Evolutionary conservation across 37 sponge, comb jelly and placozoan genomes (phyloP).

Genomic region (Geodia barretti): DNA sequence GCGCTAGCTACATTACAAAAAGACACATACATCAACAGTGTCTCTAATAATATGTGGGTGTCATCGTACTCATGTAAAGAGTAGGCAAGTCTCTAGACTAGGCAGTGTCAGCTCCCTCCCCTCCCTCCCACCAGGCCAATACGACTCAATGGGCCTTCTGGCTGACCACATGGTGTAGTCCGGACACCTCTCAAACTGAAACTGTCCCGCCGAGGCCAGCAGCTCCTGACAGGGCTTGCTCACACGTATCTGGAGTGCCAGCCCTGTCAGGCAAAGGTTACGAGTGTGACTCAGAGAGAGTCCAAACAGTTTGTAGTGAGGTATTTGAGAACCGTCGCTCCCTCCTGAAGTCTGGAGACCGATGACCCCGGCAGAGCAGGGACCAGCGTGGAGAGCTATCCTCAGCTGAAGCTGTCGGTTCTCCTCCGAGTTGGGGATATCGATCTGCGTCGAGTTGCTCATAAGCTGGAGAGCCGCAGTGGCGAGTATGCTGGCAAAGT

Average conservation of each 20-base stretch:
- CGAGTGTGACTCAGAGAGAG: constrained; percentile 19
- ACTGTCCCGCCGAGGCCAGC: constrained; percentile 33
- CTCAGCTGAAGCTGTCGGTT: constrained; percentile 64
- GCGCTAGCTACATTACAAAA: no score
- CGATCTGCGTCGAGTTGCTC: constrained; percentile 38
- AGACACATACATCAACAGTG: not conserved
- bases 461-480: constrained; percentile 59
- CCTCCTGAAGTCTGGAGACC: constrained; percentile 44
- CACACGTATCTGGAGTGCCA: constrained; percentile 79
- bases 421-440: constrained; percentile 24
- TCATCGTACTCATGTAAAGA: constrained; percentile 64
- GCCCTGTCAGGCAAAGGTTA: constrained; percentile 57
- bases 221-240: constrained; percentile 59
- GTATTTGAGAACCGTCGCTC: constrained; percentile 33
- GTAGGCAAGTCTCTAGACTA: constrained; percentile 47
- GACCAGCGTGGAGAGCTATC: constrained; percentile 72
- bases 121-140: constrained; percentile 65
- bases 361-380: constrained; percentile 66
- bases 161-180: constrained; percentile 26
- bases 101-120: constrained; percentile 49
- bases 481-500: constrained; percentile 55
- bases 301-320: constrained; percentile 69
- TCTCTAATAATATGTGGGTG: constrained; percentile 1
- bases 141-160: constrained; percentile 62
- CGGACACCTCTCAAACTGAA: constrained; percentile 76